Evolutionary conservation across 1,140 invertebrate genomes (phyloP).

Genomic region (Cyclargus thomasi): DNA sequence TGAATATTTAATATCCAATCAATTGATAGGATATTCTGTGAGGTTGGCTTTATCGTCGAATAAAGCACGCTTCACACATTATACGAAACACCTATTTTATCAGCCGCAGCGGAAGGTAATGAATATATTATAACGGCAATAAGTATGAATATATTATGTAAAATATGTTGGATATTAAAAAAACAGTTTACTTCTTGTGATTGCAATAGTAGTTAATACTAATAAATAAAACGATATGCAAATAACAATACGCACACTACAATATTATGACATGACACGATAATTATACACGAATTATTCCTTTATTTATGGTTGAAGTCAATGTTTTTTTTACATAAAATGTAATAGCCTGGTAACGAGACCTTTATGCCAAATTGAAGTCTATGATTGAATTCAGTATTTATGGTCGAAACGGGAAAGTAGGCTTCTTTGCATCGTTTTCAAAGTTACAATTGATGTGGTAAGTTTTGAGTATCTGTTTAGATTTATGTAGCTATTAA

Average conservation of each 20-base stretch:
- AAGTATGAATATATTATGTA: not conserved
- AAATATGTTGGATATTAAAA: not conserved
- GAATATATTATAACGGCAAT: not conserved
- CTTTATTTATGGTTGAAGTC: too few species aligned
- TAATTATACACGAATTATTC: too few species aligned
- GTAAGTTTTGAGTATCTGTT: slow-evolving; percentile 1
- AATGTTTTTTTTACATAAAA: too few species aligned
- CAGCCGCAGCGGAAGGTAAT: not conserved
- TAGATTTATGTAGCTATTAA: not conserved
- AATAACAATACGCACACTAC: too few species aligned
- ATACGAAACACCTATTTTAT: not conserved
- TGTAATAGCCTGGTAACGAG: too few species aligned
- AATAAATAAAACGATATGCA: too few species aligned
- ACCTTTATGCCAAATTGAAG: too few species aligned
- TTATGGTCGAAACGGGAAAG: not conserved
- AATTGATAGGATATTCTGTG: not conserved
- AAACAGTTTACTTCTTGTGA: not conserved
- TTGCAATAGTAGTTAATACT: too few species aligned
- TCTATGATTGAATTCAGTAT: too few species aligned
- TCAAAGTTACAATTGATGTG: not conserved
- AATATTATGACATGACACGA: too few species aligned
- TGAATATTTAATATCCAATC: not conserved
- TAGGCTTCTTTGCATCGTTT: not conserved
- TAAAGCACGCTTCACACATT: not conserved
- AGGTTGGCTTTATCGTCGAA: not conserved